phyloP scores from a whole-genome alignment of 2,888 invertebrate genomes.

The Argynnis bischoffii region DNA sequence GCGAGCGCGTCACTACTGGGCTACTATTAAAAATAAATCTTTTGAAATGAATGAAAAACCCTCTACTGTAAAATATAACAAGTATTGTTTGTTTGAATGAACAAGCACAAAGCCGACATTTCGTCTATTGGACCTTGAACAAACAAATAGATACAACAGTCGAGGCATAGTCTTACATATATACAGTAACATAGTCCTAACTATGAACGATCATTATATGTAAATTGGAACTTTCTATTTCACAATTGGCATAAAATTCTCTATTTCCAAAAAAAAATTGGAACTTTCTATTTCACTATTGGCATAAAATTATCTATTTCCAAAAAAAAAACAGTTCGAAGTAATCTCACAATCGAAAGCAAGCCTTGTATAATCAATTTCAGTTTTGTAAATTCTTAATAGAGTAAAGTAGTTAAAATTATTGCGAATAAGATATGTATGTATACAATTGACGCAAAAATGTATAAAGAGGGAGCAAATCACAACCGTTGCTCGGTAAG shows the following conservation, averaged over 20 bases:
- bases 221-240: conserved; percentile 5
- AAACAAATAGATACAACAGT: background rate
- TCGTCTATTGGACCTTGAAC: conserved; percentile 10
- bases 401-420: conserved; percentile 12
- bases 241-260: conserved; percentile 1
- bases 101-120: background rate
- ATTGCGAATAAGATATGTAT: conserved; percentile 25
- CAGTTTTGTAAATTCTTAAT: conserved; percentile 8
- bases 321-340: conserved; percentile 6
- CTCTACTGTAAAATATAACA: background rate
- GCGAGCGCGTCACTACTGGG: too few relatives aligned
- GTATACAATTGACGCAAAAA: conserved; percentile 23
- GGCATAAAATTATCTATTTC: background rate
- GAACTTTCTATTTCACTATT: conserved; percentile 7
- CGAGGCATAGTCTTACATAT: conserved; percentile 6
- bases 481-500: conserved; percentile 23
- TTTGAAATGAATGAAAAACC: too few relatives aligned
- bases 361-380: background rate
- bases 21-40: too few relatives aligned
- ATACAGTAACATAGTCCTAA: conserved; percentile 10
- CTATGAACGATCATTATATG: conserved; percentile 3
- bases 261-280: background rate
- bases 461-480: conserved; percentile 16
- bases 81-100: background rate
- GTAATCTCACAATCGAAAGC: background rate